Base-by-base conservation (phyloP, 2,888 invertebrate genomes). In the Andrena dorsata region DNA sequence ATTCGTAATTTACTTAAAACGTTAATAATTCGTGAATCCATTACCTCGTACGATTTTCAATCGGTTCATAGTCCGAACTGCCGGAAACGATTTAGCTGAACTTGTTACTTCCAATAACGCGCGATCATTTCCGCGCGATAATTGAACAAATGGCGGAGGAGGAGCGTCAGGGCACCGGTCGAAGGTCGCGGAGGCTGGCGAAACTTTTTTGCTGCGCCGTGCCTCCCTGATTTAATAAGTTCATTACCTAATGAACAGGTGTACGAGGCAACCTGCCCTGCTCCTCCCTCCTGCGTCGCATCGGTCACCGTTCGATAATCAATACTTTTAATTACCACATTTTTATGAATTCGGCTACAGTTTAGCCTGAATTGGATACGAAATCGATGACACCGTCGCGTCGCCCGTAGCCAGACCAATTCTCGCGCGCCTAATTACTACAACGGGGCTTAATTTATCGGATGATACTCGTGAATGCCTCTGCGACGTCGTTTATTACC, bases 211-310 rank as follows among this genome's bases (percentile, higher is more conserved):
- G 75, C 81, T 69, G 77, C 70, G 81, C 77, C 79, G 81, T 85
- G 81, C 88, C 85, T 86, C 90, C 87, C 89, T 91, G 92, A 93
- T 93, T 93, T 93, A 93, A 93, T 93, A 92, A 93, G 91, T 93
- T 93, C 92, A 92, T 92, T 93, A 92, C 91, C 90, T 92, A 93
- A 93, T 92, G 92, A 93, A 93, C 92, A 92, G 92, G 91, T 91
- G 92, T 91, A 90, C 90, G 86, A 84, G 85, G 86, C 83, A 78
- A 82, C 76, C 74, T 47, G 30, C 63, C 47, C 49, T 71, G 49
- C 16, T 51, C 47, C 58, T 64, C 64, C 63, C 32, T 4, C 23
- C 56, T 70, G 35, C 60, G 64, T 75, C 82, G 74, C 80, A 49
- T 73, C 83, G 82, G 74, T 76, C 79, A 68, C 80, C 82, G 77